Base-by-base conservation (phyloP, 2,797 vertebrate genomes). In the Epinephelus coioides region DNA sequence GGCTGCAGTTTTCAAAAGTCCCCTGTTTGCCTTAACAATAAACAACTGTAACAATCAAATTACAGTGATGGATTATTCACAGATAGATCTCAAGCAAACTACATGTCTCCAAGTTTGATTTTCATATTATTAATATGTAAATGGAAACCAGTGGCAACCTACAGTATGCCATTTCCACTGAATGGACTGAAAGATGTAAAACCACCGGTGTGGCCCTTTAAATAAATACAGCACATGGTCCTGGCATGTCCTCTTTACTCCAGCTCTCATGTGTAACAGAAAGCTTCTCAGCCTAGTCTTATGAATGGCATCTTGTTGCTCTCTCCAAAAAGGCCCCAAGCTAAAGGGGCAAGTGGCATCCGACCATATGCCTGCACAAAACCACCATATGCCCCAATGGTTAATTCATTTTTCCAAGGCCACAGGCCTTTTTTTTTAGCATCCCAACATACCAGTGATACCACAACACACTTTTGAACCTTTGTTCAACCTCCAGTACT, bases 311-410 rank as follows among this genome's bases (percentile, higher is more conserved):
- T 83, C 62, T 83, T 76, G 56, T 59, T 13, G 57, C 69, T 61
- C 80, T 82, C 49, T 91, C 84, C 87, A 88, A 75, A 90, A 90
- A 77, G 53, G 79, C 94, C 88, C 81, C 21, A 15, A 93, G 93
- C 89, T 81, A 85, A 81, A 91, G 61, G 79, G 77, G 63, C 82
- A 92, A 91, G 82, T 89, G 83, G 81, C 89, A 88, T 85, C 64
- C 77, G 66, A 89, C 91, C 94, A 95, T 95, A 94, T 95, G 94
- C 85, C 86, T 92, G 77, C 78, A 85, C 68, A 90, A 86, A 90
- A 68, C 70, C 69, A 78, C 93, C 95, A 95, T 95, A 95, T 95
- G 95, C 82, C 83, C 82, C 85, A 87, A 84, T 95, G 79, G 89
- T 91, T 94, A 93, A 94, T 94, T 94, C 12, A 93, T 95, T 88